Percentiles rank a stretch among this genome's conserved stretches.
Evolutionary conservation across 2,888 invertebrate genomes (phyloP).

Genomic region (Ichneumoninae sp.): DNA sequence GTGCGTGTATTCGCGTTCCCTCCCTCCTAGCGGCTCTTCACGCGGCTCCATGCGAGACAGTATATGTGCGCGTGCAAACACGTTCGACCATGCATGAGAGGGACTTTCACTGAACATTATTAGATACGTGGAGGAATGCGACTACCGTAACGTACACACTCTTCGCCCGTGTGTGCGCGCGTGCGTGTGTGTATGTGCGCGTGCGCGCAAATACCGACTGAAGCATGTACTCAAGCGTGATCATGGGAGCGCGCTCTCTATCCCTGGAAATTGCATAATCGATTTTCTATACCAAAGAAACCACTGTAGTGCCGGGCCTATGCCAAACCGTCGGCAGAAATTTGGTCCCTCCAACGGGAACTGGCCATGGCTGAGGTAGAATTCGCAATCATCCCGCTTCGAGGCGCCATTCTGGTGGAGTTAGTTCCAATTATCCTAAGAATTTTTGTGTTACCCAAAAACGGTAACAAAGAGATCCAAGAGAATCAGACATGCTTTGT

Average conservation of each 20-base stretch:
- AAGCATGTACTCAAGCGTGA: conserved; percentile 46
- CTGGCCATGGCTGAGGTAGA: neutral
- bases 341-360: conserved; percentile 25
- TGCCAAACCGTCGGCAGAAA: conserved; percentile 31
- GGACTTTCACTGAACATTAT: conserved; percentile 83
- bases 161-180: conserved; percentile 28
- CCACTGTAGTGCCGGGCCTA: conserved; percentile 37
- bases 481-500: neutral
- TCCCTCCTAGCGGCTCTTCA: conserved; percentile 44
- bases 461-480: too few relatives aligned
- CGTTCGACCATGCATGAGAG: conserved; percentile 78
- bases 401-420: neutral
- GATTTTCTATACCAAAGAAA: conserved; percentile 64
- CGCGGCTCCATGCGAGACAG: conserved; percentile 54
- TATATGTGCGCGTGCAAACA: conserved; percentile 77
- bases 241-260: conserved; percentile 55
- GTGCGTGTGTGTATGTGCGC: conserved; percentile 33
- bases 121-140: conserved; percentile 83
- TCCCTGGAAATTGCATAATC: conserved; percentile 70
- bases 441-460: too few relatives aligned
- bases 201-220: conserved; percentile 22
- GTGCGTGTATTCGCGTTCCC: conserved; percentile 49
- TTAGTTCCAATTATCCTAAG: too few relatives aligned
- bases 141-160: conserved; percentile 79
- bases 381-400: conserved; percentile 23